Evolutionary conservation across 2,113 vertebrate genomes (phyloP).

Genomic region (Ammospiza caudacuta): DNA sequence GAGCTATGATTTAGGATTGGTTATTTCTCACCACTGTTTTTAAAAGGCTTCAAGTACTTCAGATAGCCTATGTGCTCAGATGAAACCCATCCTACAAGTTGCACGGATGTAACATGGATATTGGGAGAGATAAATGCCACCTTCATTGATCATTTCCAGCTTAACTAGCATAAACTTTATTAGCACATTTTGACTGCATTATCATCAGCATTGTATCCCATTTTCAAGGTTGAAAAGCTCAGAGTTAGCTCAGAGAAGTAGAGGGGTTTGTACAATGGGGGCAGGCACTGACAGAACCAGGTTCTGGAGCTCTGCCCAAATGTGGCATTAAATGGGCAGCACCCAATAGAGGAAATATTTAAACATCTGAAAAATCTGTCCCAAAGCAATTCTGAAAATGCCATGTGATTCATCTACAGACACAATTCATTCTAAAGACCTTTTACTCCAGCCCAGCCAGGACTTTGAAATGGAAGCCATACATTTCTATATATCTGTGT

Average conservation of each 20-base stretch:
- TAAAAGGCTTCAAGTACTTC: background rate
- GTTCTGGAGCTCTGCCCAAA: background rate
- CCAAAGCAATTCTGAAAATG: background rate
- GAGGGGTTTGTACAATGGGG: background rate
- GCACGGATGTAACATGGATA: background rate
- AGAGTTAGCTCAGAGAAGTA: background rate
- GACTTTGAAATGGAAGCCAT: background rate
- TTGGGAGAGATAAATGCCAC: background rate
- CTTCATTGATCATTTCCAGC: background rate
- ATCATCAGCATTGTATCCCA: background rate
- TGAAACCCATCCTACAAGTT: background rate
- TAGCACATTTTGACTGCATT: background rate
- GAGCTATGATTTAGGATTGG: background rate
- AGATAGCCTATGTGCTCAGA: background rate
- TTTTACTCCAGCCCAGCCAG: background rate
- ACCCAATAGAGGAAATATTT: background rate
- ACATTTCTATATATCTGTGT: background rate
- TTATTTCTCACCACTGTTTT: background rate
- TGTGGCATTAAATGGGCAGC: background rate
- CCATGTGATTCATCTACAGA: background rate
- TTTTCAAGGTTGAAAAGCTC: background rate
- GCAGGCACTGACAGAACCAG: background rate
- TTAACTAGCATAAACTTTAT: background rate
- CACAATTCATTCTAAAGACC: background rate
- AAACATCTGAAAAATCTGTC: background rate